Conservation (phyloP, 2,113 vertebrate genomes). For the Xerus inauris region DNA sequence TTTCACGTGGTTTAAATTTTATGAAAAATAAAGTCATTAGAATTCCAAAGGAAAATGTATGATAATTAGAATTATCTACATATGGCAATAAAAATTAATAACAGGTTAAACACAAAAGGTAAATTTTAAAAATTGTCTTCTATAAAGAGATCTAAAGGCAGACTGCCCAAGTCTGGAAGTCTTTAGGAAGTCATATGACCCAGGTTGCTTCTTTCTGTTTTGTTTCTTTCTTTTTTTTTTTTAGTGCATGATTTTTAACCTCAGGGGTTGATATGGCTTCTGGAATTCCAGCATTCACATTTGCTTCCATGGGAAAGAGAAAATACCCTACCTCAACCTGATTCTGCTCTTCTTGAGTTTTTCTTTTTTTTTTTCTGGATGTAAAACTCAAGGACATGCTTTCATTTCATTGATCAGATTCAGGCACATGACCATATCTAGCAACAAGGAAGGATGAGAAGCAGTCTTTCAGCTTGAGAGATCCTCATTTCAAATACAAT, state of each 20-base stretch:
- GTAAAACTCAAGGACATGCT: background rate
- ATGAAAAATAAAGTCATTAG: background rate
- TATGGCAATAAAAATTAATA: background rate
- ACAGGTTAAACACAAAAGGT: background rate
- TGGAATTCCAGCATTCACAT: background rate
- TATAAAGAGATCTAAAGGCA: background rate
- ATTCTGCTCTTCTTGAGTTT: background rate
- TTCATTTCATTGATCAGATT: background rate
- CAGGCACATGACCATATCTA: background rate
- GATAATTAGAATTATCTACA: background rate
- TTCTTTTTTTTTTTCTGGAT: background rate
- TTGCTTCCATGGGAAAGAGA: background rate
- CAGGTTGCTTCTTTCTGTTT: background rate
- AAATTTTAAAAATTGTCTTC: background rate
- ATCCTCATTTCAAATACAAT: background rate
- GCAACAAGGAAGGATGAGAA: background rate
- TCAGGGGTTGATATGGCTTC: background rate
- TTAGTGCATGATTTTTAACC: background rate
- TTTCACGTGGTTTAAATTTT: conserved; percentile 52
- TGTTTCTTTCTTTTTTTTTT: background rate
- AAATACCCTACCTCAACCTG: background rate
- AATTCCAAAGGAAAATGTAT: conserved; percentile 25
- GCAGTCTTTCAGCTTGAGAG: background rate
- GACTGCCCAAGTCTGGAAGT: background rate
- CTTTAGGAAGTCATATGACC: background rate